Evolutionary conservation across 1,140 invertebrate genomes (phyloP), one percentile per base, ranked within the genome.

Genomic region (Lineus longissimus): DNA sequence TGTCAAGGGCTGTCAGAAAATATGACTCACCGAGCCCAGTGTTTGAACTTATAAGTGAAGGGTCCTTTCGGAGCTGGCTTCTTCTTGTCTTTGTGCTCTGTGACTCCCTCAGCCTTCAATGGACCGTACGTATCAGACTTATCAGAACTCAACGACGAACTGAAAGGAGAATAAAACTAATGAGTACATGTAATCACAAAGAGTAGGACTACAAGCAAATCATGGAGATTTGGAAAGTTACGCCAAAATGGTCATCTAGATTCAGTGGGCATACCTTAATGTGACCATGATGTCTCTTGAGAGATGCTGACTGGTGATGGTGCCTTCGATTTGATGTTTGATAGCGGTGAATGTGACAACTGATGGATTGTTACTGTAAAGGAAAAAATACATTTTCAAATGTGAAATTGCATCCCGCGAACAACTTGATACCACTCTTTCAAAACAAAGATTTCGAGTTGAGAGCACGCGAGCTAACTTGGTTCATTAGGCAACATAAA

Each of bases 341-440:
- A 77, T 71, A 25, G 84, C 84, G 30, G 76, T 77, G 36, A 85
- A 64, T 17, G 73, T 77, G 1, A 85, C 67, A n/a, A 78, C 65
- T 23, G 67, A 62, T 29, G 82, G 80, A 41, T 74, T 74, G 30
- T 54, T 70, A 29, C 77, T 79, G 64, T 15, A 64, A 67, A 47
- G 51, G 55, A 63, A 58, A 56, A 54, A 57, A 55, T 40, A 29
- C 1, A 1, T 7, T 56, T 11, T 58, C 36, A 43, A 43, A 29
- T n/a, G n/a, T n/a, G n/a, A n/a, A n/a, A n/a, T n/a, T n/a, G n/a
- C n/a, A n/a, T n/a, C n/a, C n/a, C n/a, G n/a, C n/a, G n/a, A n/a
- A n/a, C n/a, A n/a, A n/a, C n/a, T n/a, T n/a, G n/a, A n/a, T n/a
- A n/a, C n/a, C n/a, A n/a, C n/a, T n/a, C n/a, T n/a, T n/a, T n/a